These are phyloP conservation scores for Lepidurus couesii DNA, from an alignment of 1,140 invertebrate genomes.

Conservation along the genomic window DNA sequence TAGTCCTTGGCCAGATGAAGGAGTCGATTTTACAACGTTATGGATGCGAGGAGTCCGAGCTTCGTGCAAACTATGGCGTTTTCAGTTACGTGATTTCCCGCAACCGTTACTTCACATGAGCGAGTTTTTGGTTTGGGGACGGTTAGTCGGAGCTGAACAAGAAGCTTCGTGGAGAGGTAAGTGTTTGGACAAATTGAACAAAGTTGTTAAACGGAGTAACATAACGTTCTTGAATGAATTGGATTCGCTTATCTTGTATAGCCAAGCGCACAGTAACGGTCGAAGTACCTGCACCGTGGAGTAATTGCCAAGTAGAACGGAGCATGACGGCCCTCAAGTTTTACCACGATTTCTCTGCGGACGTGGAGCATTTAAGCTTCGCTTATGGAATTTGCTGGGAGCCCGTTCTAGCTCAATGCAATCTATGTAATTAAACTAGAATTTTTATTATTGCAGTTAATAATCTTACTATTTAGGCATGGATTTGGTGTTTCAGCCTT, in stretches of 20 bases:
- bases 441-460: constrained; percentile 33
- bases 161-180: constrained; percentile 67
- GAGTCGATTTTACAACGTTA: constrained; percentile 80
- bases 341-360: constrained; percentile 96
- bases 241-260: constrained; percentile 42
- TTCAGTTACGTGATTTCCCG: constrained; percentile 91
- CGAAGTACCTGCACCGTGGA: constrained; percentile 68
- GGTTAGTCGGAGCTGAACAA: constrained; percentile 83
- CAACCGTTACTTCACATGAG: constrained; percentile 80
- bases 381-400: constrained; percentile 99
- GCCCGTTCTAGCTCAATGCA: constrained; percentile 91
- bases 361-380: constrained; percentile 77
- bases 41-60: constrained; percentile 84
- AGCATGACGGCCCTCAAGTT: constrained; percentile 91
- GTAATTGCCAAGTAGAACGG: constrained; percentile 59
- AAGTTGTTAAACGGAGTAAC: background rate
- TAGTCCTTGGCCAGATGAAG: constrained; percentile 85
- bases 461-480: background rate
- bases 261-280: constrained; percentile 64
- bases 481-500: constrained; percentile 59
- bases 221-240: background rate
- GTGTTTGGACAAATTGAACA: background rate
- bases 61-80: constrained; percentile 74
- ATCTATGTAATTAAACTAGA: constrained; percentile 58
- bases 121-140: constrained; percentile 79